Evolutionary conservation across 1,140 invertebrate genomes (phyloP).

Genomic region (Drosophila sturtevanti): DNA sequence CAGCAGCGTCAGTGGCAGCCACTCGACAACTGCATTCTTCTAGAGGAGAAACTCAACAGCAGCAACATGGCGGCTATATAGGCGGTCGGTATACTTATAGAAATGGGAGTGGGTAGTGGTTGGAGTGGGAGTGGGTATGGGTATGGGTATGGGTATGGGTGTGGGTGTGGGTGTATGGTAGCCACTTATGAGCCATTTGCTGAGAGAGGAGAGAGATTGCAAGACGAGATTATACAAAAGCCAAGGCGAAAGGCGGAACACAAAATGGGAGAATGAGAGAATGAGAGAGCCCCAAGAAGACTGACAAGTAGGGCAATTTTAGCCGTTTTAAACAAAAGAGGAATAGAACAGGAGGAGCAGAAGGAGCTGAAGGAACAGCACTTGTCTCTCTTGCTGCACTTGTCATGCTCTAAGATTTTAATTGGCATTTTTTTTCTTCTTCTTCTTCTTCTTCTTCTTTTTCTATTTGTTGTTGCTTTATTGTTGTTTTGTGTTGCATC

Average conservation of each 20-base stretch:
- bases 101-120: background rate
- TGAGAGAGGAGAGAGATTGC: constrained; percentile 56
- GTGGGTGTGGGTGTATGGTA: background rate
- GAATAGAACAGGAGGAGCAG: background rate
- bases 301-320: constrained; percentile 76
- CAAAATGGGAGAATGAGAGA: constrained; percentile 5
- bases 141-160: background rate
- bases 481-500: constrained; percentile 10
- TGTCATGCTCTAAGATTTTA: constrained; percentile 74
- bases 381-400: constrained; percentile 57
- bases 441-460: constrained; percentile 3
- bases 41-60: constrained; percentile 35
- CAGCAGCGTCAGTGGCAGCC: constrained; percentile 39
- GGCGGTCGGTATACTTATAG: background rate
- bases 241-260: constrained; percentile 30
- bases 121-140: background rate
- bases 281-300: constrained; percentile 35
- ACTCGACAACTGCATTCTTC: constrained; percentile 72
- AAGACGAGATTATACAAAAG: constrained; percentile 69
- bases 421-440: constrained; percentile 70
- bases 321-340: constrained; percentile 42
- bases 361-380: background rate
- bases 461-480: background rate
- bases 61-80: constrained; percentile 14
- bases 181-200: constrained; percentile 76